Percentiles rank a stretch among this genome's conserved stretches.
These are phyloP conservation scores for Haliclona indistincta DNA, from an alignment of 37 sponge, comb jelly and placozoan genomes.

Conservation along the genomic window DNA sequence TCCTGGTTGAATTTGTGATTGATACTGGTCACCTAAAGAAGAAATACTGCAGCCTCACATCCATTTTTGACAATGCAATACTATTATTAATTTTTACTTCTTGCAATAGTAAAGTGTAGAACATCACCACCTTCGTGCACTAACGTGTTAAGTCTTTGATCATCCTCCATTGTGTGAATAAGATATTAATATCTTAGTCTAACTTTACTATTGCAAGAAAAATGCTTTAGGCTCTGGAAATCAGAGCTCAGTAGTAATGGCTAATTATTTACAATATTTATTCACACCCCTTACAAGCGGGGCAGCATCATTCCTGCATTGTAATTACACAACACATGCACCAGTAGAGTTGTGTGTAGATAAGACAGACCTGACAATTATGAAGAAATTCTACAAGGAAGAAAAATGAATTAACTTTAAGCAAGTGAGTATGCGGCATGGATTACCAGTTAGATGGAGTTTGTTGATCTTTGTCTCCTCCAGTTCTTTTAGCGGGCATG, in stretches of 20 bases:
- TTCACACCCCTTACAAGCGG: no score
- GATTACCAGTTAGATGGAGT: slow-evolving; percentile 21
- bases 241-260: no score
- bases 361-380: neutral
- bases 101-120: neutral
- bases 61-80: no score
- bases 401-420: neutral
- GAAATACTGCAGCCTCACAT: neutral
- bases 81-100: no score
- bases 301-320: no score
- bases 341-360: no score
- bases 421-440: neutral
- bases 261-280: no score
- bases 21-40: slow-evolving; percentile 17
- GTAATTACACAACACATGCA: no score
- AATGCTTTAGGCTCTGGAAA: no score
- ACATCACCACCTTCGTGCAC: neutral
- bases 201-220: slow-evolving; percentile 11
- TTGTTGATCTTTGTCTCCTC: slow-evolving; percentile 7
- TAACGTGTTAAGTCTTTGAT: no score
- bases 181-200: neutral
- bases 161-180: no score
- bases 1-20: slow-evolving; percentile 50
- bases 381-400: neutral
- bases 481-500: slow-evolving; percentile 46